phyloP scores from a whole-genome alignment of 2,113 vertebrate species.

The Antidorcas marsupialis region DNA sequence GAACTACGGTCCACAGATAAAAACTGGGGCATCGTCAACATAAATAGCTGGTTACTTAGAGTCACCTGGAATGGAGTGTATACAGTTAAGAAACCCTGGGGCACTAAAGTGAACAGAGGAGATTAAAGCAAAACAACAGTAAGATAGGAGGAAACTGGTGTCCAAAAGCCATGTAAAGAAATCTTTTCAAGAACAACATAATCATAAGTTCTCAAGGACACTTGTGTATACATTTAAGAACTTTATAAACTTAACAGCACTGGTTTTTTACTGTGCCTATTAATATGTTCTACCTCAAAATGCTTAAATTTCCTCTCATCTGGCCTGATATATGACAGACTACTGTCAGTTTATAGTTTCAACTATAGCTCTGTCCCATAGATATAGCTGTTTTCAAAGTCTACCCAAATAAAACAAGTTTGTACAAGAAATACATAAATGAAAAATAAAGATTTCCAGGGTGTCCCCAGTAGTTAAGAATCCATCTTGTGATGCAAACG shows the following conservation, averaged over 20 bases:
- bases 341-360: neutral
- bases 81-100: neutral
- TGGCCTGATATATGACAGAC: neutral
- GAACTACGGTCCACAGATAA: neutral
- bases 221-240: constrained; percentile 14
- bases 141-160: neutral
- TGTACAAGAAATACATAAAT: neutral
- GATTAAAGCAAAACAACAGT: neutral
- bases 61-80: neutral
- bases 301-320: neutral
- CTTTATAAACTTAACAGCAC: neutral
- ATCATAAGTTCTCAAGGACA: neutral
- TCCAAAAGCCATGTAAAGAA: neutral
- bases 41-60: neutral
- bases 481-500: neutral
- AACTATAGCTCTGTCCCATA: neutral
- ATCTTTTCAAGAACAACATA: neutral
- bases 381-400: neutral
- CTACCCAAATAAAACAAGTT: neutral
- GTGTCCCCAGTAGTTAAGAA: neutral
- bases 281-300: constrained; percentile 1
- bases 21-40: neutral
- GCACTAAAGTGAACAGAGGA: neutral
- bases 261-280: neutral
- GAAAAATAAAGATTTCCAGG: neutral